Evolutionary conservation across 2,113 vertebrate species (phyloP), one percentile per base, ranked within the genome.

Genomic region (Plotosus lineatus): DNA sequence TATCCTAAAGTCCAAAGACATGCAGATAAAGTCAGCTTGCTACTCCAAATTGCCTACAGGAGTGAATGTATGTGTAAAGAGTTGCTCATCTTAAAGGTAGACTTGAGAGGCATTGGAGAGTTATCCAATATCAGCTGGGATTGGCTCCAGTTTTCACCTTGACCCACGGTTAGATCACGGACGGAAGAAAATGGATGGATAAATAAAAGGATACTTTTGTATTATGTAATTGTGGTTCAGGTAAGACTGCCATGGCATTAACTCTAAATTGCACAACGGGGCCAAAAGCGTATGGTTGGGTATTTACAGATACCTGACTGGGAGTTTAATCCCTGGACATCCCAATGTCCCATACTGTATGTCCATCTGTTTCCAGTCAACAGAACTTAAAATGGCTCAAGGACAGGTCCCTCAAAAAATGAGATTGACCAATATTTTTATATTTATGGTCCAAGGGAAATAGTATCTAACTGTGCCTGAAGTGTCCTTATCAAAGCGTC

Each of bases 341-440:
- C 78, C 79, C 73, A 87, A 83, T 91, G 82, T 87, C 90, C 88
- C 85, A 91, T 89, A 91, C 3, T 65, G 26, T 65, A 72, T 90
- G 90, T 86, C 85, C 91, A 91, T 90, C 88, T 83, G 87, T 88
- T 90, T 23, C 40, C 85, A 91, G 89, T 89, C 89, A 92, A 90
- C 90, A 91, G 87, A 33, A 83, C 83, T 87, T 63, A 90, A 81
- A 86, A 87, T 87, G 89, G 86, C 90, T 88, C 81, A 84, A 78
- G 83, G 86, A 91, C 81, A 89, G 87, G 87, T 19, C 33, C 15
- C 26, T 26, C 1, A 84, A 82, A 87, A 87, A 87, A 83, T 68
- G 77, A 88, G 87, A 83, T 90, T 83, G 88, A 84, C 86, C 56
- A 69, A 78, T 68, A 83, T 55, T 72, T 77, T 91, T 92, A 88